phyloP scores from a whole-genome alignment of 2,888 invertebrate species.

The Yponomeuta plumbellus region DNA sequence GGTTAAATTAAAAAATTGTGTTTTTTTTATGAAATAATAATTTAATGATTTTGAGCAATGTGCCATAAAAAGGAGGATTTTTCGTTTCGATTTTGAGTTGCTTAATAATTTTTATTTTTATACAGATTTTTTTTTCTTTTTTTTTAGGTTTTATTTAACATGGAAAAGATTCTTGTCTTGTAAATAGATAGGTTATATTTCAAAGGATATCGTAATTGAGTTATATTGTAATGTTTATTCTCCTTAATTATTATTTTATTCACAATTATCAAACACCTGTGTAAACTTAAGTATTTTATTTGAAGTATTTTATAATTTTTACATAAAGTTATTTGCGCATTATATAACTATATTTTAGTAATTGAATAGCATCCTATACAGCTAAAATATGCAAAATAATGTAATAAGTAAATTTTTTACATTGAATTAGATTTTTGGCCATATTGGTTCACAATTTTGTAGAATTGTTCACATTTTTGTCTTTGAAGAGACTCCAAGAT shows the following conservation, averaged over 20 bases:
- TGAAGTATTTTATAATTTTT: neutral
- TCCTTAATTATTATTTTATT: slow-evolving; percentile 21
- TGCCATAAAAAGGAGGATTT: neutral
- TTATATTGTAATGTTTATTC: neutral
- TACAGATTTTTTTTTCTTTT: neutral
- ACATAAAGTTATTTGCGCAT: neutral
- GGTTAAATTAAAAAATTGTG: neutral
- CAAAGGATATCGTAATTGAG: slow-evolving; percentile 9
- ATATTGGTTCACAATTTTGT: slow-evolving; percentile 35
- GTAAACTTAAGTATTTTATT: slow-evolving; percentile 1
- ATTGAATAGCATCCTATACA: slow-evolving; percentile 2
- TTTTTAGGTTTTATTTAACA: slow-evolving; percentile 29
- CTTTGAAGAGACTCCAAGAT: slow-evolving; percentile 35
- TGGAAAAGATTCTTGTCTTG: slow-evolving; percentile 30
- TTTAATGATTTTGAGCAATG: neutral
- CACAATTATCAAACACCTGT: slow-evolving; percentile 5
- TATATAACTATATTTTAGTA: neutral
- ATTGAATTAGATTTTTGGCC: slow-evolving; percentile 65
- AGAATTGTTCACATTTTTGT: slow-evolving; percentile 9
- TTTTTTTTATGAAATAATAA: neutral
- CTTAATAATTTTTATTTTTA: no score
- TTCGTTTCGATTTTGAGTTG: neutral
- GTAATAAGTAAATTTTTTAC: slow-evolving; percentile 19
- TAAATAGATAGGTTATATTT: slow-evolving; percentile 43
- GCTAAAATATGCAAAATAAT: slow-evolving; percentile 8